Percentiles rank a stretch among this genome's conserved stretches.
These are phyloP conservation scores for Loris lydekkerianus DNA, from an alignment of 2,797 vertebrate species.

Conservation along the genomic window DNA sequence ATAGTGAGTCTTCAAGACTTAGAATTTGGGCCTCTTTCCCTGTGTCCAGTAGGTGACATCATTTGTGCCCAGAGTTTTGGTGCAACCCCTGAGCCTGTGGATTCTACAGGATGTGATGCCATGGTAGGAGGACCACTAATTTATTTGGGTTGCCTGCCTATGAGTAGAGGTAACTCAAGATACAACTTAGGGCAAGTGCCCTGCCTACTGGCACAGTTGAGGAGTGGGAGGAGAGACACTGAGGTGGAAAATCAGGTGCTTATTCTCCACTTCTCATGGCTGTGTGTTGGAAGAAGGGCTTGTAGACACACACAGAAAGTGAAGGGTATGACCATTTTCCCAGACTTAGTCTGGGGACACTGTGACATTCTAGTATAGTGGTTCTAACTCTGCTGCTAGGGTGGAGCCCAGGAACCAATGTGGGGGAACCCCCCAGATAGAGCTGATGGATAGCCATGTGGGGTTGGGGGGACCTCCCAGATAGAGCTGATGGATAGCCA, in stretches of 20 bases:
- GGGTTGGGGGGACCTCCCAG: neutral
- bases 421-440: neutral
- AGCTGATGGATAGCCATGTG: no score
- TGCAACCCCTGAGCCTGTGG: neutral
- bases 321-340: neutral
- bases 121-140: neutral
- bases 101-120: no score
- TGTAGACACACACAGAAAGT: neutral
- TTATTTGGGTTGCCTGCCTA: neutral
- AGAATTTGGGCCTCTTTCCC: neutral
- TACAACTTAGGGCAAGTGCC: neutral
- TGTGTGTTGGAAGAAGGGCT: neutral
- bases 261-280: neutral
- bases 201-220: fast-evolving
- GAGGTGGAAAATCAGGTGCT: neutral
- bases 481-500: no score
- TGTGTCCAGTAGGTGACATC: neutral
- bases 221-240: no score
- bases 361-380: neutral
- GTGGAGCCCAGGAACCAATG: neutral
- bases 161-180: neutral
- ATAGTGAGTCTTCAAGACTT: neutral
- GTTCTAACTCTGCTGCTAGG: neutral
- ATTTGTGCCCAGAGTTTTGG: neutral
- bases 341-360: fast-evolving